Percentiles rank a stretch among this genome's conserved stretches.
These are phyloP conservation scores for Leucosticte australis DNA, from an alignment of 2,113 vertebrate species.

Conservation along the genomic window DNA sequence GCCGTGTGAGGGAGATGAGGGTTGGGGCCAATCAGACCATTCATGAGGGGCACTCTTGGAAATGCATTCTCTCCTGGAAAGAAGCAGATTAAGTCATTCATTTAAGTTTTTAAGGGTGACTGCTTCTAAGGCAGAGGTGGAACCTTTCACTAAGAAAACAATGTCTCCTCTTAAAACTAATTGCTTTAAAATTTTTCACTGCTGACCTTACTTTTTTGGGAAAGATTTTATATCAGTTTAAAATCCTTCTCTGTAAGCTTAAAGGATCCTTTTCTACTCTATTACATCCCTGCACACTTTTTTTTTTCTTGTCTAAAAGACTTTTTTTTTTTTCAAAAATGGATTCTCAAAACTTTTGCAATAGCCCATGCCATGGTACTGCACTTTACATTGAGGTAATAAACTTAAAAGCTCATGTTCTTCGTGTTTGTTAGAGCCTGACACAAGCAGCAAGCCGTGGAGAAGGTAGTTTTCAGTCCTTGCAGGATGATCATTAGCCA, in stretches of 20 bases:
- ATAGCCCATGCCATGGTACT: not conserved
- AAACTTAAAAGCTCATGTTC: not conserved
- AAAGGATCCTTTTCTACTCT: not conserved
- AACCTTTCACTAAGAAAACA: not conserved
- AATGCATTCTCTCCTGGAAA: conserved; percentile 80
- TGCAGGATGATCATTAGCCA: not conserved
- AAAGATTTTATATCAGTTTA: not conserved
- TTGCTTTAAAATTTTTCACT: fast-evolving
- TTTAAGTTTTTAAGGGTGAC: not conserved
- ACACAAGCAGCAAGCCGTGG: not conserved
- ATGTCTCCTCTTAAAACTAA: not conserved
- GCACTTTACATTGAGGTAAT: not conserved
- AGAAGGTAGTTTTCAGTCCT: not conserved
- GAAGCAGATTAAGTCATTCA: not conserved
- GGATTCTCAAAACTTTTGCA: not conserved
- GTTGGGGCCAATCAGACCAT: conserved; percentile 84
- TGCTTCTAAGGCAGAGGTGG: not conserved
- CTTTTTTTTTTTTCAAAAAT: not conserved
- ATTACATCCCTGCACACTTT: not conserved
- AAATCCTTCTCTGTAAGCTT: not conserved
- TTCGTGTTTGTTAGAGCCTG: not conserved
- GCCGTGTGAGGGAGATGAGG: conserved; percentile 76
- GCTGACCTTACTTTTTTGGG: not conserved
- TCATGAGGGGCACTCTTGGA: conserved; percentile 86
- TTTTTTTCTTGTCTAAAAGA: not conserved